These are phyloP conservation scores for Pocillopora grandis DNA, from an alignment of 92 coral and sea anemone species.

Conservation along the genomic window DNA sequence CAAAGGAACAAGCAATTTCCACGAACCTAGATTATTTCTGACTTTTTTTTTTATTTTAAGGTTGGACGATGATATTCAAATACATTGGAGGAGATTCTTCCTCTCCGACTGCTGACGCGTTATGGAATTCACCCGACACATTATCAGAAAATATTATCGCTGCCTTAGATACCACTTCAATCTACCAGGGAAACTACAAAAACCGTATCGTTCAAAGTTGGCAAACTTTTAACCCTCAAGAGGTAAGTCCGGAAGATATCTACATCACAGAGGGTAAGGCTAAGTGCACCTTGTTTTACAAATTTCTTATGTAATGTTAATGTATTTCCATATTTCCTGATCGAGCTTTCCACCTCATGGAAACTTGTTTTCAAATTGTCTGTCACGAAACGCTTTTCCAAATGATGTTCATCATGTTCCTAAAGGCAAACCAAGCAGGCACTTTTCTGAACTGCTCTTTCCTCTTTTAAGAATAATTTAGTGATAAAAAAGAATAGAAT, in stretches of 20 bases:
- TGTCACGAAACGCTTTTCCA: too few relatives aligned
- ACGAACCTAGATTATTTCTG: too few relatives aligned
- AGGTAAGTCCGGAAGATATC: conserved; percentile 4
- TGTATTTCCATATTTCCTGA: too few relatives aligned
- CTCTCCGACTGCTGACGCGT: background rate
- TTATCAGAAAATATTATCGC: conserved; percentile 10
- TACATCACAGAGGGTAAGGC: too few relatives aligned
- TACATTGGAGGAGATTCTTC: background rate
- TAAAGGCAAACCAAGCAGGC: too few relatives aligned
- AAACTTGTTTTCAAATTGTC: too few relatives aligned
- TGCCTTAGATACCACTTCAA: conserved; percentile 23
- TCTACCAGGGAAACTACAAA: conserved; percentile 31
- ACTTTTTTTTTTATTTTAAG: background rate
- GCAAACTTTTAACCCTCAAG: conserved; percentile 25
- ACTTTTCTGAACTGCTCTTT: too few relatives aligned
- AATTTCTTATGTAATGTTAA: too few relatives aligned
- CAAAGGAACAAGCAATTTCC: too few relatives aligned
- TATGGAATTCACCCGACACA: conserved; percentile 9
- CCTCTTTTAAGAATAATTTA: background rate
- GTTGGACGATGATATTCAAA: conserved; percentile 49
- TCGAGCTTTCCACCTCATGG: background rate
- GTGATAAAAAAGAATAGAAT: too few relatives aligned
- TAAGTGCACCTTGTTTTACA: too few relatives aligned
- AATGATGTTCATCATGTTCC: too few relatives aligned
- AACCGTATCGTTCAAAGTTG: conserved; percentile 37